phyloP scores from a whole-genome alignment of 37 sponge, comb jelly and placozoan species.

The Theonella swinhoei region DNA sequence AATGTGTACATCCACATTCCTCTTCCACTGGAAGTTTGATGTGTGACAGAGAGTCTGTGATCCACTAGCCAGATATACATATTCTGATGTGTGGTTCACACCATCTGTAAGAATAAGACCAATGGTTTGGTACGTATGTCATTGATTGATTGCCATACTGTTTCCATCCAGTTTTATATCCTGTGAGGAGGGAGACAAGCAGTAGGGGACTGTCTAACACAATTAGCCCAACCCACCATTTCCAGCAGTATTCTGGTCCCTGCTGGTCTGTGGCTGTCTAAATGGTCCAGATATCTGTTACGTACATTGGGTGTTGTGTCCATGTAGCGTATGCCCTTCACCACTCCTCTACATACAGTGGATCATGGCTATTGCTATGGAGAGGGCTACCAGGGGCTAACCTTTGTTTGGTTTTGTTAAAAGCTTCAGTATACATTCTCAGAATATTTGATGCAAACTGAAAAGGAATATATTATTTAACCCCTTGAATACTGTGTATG shows the following conservation, averaged over 20 bases:
- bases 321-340: constrained; percentile 15
- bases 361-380: constrained; percentile 15
- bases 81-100: constrained; percentile 57
- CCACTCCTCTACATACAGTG: constrained; percentile 9
- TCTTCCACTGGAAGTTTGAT: constrained; percentile 61
- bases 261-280: neutral
- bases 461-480: neutral
- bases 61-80: constrained; percentile 37
- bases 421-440: neutral
- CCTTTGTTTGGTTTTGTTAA: neutral
- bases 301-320: constrained; percentile 35
- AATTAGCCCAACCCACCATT: constrained; percentile 14
- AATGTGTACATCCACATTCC: constrained; percentile 53
- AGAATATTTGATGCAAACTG: neutral
- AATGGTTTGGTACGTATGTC: too few species aligned
- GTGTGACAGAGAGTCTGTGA: constrained; percentile 29
- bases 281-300: neutral
- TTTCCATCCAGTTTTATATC: neutral
- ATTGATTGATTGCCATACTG: neutral
- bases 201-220: neutral
- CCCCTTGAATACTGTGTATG: neutral
- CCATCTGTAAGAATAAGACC: too few species aligned
- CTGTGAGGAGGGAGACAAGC: neutral
- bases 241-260: constrained; percentile 52
- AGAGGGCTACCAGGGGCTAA: constrained; percentile 6